Base-by-base conservation (phyloP, 2,113 vertebrate species). In the Gambusia holbrooki region DNA sequence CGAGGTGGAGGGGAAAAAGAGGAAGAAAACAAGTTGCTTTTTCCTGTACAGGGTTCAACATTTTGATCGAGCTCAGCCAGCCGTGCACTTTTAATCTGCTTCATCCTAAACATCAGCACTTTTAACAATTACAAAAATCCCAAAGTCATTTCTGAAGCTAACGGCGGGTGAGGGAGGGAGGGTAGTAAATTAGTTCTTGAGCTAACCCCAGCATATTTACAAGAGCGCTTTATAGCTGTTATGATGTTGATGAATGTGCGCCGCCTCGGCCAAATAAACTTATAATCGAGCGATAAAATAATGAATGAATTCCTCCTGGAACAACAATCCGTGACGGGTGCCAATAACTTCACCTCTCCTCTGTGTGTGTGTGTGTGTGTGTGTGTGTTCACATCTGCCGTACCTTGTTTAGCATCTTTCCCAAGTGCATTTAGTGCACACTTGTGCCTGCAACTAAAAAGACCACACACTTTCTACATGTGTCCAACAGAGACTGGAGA, bases 171-270 rank as follows among this genome's bases (percentile, higher is more conserved):
- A 0, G 58, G 45, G 32, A 58, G 29, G 27, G 3, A 8, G 4
- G 61, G 64, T 40, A 80, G 84, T 79, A 83, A 86, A 87, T 86
- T 37, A 87, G 88, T 82, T 88, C 83, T 90, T 81, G 77, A 81
- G 90, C 89, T 74, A 84, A 86, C 88, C 83, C 82, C 81, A 78
- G 86, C 88, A 87, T 81, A 80, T 92, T 92, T 88, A 92, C 86
- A 83, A 40, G 69, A 32, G 4, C 27, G 45, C 89, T 88, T 90
- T 88, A 81, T 61, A 35, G 85, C 77, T 65, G 76, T 82, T 90
- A 79, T 89, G 88, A 63, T 87, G 87, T 77, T 89, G 90, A 91
- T 89, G 87, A 90, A 92, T 88, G 79, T 54, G 71, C 83, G 22
- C 77, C 27, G 83, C 60, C 68, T 66, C 83, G 73, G 87, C 86